Percentiles rank a stretch among this genome's conserved stretches.
These are phyloP conservation scores for Pherbina coryleti DNA, from an alignment of 2,888 invertebrate genomes.

Conservation along the genomic window DNA sequence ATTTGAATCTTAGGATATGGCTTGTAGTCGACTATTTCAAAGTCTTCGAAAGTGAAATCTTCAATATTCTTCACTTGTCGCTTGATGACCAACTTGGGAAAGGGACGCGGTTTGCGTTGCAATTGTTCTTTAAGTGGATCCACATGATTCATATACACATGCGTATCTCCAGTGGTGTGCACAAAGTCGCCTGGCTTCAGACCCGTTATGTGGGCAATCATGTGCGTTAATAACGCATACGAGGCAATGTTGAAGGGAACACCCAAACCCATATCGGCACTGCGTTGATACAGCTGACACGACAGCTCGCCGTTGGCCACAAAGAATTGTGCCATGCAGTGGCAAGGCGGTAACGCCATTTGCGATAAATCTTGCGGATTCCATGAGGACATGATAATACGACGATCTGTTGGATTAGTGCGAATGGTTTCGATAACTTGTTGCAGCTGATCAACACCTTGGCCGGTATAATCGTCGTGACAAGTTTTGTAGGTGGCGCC, in stretches of 20 bases:
- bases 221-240: constrained; percentile 91
- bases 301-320: constrained; percentile 87
- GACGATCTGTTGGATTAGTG: constrained; percentile 85
- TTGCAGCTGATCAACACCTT: constrained; percentile 92
- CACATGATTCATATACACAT: constrained; percentile 92
- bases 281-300: constrained; percentile 94
- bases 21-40: constrained; percentile 85
- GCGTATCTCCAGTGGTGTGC: constrained; percentile 95
- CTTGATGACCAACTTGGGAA: constrained; percentile 85
- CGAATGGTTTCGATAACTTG: constrained; percentile 82
- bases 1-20: constrained; percentile 92
- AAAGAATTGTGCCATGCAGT: constrained; percentile 94
- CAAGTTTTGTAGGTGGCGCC: constrained; percentile 90
- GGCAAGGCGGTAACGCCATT: constrained; percentile 98
- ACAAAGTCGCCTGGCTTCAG: constrained; percentile 93
- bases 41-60: constrained; percentile 89
- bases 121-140: constrained; percentile 86
- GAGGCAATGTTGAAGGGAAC: constrained; percentile 99
- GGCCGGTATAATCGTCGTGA: constrained; percentile 83
- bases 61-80: constrained; percentile 83
- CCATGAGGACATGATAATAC: constrained; percentile 96
- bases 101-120: constrained; percentile 81
- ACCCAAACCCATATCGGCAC: constrained; percentile 98
- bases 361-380: constrained; percentile 87
- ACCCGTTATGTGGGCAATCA: constrained; percentile 96